A percentile compares a stretch with the other conserved stretches of the same genome.
phyloP scores from a whole-genome alignment of 2,888 invertebrate genomes.

The Nyleta sp. region DNA sequence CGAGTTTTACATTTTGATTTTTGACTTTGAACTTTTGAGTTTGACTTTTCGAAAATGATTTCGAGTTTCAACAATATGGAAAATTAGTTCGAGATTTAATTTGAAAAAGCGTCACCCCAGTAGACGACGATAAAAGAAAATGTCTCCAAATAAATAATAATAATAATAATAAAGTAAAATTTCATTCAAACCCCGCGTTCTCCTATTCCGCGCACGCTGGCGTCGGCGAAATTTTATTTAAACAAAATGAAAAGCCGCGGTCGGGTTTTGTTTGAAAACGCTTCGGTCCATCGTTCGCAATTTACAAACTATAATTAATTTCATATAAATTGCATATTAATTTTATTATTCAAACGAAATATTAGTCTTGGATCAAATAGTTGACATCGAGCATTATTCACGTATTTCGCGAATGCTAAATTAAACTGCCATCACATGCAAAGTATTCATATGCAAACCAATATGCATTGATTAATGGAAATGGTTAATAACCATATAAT shows the following conservation, averaged over 20 bases:
- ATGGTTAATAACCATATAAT: neutral
- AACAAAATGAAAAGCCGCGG: conserved; percentile 16
- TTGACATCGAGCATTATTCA: neutral
- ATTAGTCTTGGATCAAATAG: neutral
- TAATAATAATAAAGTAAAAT: no score
- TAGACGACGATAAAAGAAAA: no score
- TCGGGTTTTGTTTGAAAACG: conserved; percentile 17
- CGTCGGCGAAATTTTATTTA: conserved; percentile 20
- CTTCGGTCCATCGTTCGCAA: neutral
- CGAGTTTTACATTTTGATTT: no score
- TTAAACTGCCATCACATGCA: neutral
- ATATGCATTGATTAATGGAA: neutral
- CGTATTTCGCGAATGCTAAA: neutral
- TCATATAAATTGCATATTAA: neutral
- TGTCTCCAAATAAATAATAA: no score
- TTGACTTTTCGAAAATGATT: no score
- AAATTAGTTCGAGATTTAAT: no score
- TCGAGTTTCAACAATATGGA: no score
- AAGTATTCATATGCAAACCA: no score
- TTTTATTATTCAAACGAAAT: neutral
- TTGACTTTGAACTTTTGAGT: no score
- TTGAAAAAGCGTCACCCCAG: no score
- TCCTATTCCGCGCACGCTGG: neutral
- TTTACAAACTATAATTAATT: no score
- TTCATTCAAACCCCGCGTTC: no score